Evolutionary conservation across 1,140 invertebrate genomes (phyloP), one percentile per base, ranked within the genome.

Genomic region (Apis laboriosa): DNA sequence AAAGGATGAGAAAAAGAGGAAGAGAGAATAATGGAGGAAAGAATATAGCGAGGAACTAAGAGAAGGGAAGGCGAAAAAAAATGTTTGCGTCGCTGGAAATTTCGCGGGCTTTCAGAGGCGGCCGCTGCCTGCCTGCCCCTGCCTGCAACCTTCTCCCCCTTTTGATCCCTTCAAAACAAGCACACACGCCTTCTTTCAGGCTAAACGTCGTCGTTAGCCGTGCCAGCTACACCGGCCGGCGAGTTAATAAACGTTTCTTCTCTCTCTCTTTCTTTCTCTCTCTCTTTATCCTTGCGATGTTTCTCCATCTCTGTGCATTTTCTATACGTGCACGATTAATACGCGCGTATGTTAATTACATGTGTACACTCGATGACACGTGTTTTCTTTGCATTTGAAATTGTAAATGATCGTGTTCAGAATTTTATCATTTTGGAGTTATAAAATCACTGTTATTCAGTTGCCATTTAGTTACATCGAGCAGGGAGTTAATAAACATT

Each of bases 141-240:
- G 28, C 28, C 28, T 21, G 34, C 43, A 56, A 28, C 55, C 43
- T 67, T 21, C n/a, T 24, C 75, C 9, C 19, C 55, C 58, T 72
- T 79, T 79, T 79, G 68, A 79, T 61, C 43, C 56, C 58, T n/a
- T 63, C 19, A 5, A 61, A 79, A 79, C 68, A 79, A 72, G 77
- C 77, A 34, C 34, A 34, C 34, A 43, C 67, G 24, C 68, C 56
- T 79, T 58, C 58, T 79, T 79, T 72, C 77, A 72, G 56, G 49
- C 56, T 63, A 72, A 79, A 53, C 67, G 77, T 72, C 68, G 68
- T 79, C 58, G 60, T 75, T 60, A 60, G 58, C 55, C 71, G 58
- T 60, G 34, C 53, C 4, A 28, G 49, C 49, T 60, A 53, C 24
- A 34, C 21, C 49, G 49, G 28, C n/a, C 24, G 19, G 1, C 75